phyloP scores from a whole-genome alignment of 2,797 vertebrate genomes.

The Lerista edwardsae region DNA sequence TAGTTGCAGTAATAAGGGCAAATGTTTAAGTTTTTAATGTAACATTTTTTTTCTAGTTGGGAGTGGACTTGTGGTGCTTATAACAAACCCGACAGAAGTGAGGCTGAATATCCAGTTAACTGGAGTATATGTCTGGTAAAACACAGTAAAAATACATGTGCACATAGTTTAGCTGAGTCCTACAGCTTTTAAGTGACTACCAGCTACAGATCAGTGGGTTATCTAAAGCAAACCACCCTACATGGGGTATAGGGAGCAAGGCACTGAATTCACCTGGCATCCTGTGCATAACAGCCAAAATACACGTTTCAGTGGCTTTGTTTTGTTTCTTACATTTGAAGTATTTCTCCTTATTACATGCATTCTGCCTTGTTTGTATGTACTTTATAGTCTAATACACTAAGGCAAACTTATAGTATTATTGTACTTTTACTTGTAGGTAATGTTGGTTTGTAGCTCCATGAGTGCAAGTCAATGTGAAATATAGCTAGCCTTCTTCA shows the following conservation, averaged over 20 bases:
- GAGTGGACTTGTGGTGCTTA: background rate
- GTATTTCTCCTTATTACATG: constrained; percentile 22
- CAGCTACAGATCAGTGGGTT: background rate
- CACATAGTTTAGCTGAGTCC: background rate
- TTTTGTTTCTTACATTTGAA: constrained; percentile 6
- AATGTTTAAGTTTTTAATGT: background rate
- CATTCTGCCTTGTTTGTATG: constrained; percentile 51
- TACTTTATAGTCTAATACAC: constrained; percentile 60
- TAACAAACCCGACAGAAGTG: background rate
- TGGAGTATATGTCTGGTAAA: background rate
- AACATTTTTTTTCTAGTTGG: background rate
- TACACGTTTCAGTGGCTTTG: constrained; percentile 44
- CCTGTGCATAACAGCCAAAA: constrained; percentile 22
- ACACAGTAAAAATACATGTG: background rate
- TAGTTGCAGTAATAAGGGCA: background rate
- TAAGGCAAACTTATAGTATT: constrained; percentile 57
- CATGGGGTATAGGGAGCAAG: background rate
- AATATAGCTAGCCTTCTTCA: constrained; percentile 17
- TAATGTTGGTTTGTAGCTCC: constrained; percentile 57
- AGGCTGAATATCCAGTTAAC: background rate
- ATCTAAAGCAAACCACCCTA: constrained; percentile 4
- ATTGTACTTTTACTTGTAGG: constrained; percentile 51
- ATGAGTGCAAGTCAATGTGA: constrained; percentile 46
- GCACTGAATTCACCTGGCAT: background rate
- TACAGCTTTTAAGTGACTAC: constrained; percentile 1